phyloP scores from a whole-genome alignment of 2,797 vertebrate species.

The Pteropus rufus region DNA sequence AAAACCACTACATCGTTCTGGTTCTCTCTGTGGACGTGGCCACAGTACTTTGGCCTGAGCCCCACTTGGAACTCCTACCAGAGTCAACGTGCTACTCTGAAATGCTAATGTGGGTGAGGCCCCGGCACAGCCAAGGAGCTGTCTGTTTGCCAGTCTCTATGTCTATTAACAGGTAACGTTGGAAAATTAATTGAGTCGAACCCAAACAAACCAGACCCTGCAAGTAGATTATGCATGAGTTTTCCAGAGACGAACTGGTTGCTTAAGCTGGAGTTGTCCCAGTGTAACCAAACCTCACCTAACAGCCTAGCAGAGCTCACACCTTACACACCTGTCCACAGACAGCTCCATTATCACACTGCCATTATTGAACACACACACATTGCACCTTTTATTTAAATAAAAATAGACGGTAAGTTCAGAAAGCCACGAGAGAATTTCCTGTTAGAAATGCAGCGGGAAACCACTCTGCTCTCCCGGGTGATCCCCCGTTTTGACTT shows the following conservation, averaged over 20 bases:
- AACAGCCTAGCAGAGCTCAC: neutral
- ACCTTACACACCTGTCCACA: neutral
- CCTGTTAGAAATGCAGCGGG: neutral
- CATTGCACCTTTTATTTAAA: slow-evolving; percentile 34
- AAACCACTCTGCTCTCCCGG: neutral
- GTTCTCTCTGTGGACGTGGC: neutral
- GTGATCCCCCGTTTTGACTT: neutral
- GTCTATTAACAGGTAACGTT: neutral
- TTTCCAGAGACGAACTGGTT: slow-evolving; percentile 19
- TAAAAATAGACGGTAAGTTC: neutral
- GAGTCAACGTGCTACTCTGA: neutral
- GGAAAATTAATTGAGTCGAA: neutral
- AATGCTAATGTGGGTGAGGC: neutral
- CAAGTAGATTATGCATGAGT: neutral
- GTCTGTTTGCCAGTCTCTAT: neutral
- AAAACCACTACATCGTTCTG: neutral
- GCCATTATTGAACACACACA: neutral
- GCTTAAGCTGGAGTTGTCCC: neutral
- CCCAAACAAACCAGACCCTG: neutral
- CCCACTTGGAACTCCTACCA: neutral
- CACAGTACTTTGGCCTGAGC: neutral
- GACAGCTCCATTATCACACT: neutral
- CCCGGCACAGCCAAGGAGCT: neutral
- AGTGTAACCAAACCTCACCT: neutral
- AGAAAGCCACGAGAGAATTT: neutral